Conservation (phyloP, 2,888 invertebrate genomes). For the Charanyca ferruginea region DNA sequence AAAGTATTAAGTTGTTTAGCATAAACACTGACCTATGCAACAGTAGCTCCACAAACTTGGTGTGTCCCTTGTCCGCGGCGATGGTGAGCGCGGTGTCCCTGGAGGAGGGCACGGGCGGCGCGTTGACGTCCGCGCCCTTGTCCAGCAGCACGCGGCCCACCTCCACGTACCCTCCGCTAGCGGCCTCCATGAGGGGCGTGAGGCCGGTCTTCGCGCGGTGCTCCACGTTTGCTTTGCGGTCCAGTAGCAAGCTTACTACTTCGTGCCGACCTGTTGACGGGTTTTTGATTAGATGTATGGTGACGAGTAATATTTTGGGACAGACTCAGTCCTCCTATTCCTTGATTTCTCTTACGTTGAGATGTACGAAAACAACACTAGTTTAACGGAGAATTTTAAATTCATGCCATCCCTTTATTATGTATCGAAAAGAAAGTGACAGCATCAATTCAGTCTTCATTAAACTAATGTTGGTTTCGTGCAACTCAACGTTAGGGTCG, state of each 20-base stretch:
- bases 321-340: too few relatives aligned
- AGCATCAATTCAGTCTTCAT: too few relatives aligned
- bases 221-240: conserved; percentile 99
- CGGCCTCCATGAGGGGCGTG: conserved; percentile 99
- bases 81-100: conserved; percentile 99
- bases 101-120: conserved; percentile 99
- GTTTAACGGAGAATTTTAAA: too few relatives aligned
- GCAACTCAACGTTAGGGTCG: too few relatives aligned
- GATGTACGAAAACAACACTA: too few relatives aligned
- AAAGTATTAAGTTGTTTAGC: too few relatives aligned
- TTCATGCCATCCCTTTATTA: too few relatives aligned
- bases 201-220: conserved; percentile 99
- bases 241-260: conserved; percentile 98
- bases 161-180: conserved; percentile 99
- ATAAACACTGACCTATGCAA: conserved; percentile 88
- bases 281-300: neutral
- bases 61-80: conserved; percentile 99
- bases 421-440: too few relatives aligned
- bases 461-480: too few relatives aligned
- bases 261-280: conserved; percentile 94
- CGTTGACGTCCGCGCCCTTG: conserved; percentile 99
- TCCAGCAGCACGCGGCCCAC: conserved; percentile 98
- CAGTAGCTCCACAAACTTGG: conserved; percentile 96
- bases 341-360: too few relatives aligned
- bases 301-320: neutral